Evolutionary conservation across 2,113 vertebrate species (phyloP), one percentile per base, ranked within the genome.

Genomic region (Sorex fumeus): DNA sequence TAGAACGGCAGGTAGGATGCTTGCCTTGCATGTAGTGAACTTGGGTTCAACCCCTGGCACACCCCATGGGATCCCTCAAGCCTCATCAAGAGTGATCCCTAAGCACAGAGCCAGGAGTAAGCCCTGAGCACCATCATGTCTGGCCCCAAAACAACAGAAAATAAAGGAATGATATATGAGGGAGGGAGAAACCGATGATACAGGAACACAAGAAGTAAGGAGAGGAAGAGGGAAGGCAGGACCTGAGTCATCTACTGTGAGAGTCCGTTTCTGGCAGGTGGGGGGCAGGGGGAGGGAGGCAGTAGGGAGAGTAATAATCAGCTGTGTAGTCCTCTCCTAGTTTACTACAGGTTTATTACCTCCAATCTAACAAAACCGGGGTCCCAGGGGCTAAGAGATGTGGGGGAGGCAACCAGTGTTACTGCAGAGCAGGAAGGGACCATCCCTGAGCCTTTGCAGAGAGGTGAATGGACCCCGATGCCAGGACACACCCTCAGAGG

Each of bases 241-340:
- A 53, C 50, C 9, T 1, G 8, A 28, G n/a, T 3, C 50, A 53
- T 3, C 13, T 40, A 27, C 5, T 1, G 3, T 60, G 0, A 25
- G n/a, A 19, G 7, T 19, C 78, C 8, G 64, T 5, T 43, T 8
- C 6, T 21, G 28, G 27, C 0, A 36, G 34, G 3, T 47, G 27
- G 10, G 50, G 71, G 60, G 34, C 57, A 12, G 71, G 47, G 82
- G 25, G n/a, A n/a, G 2, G 11, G 30, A 1, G 5, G 34, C 62
- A 19, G 32, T 25, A 3, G 25, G 28, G 25, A 74, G 36, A 62
- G 12, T 36, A 45, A 8, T 25, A 34, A 18, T 69, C 30, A 75
- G 50, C 79, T 74, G 36, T 8, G 21, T 62, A 71, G 62, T n/a
- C 43, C 43, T 34, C 34, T 60, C 45, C 62, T 66, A 18, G 50